phyloP scores from a whole-genome alignment of 2,888 invertebrate species.

The Mamestra brassicae region DNA sequence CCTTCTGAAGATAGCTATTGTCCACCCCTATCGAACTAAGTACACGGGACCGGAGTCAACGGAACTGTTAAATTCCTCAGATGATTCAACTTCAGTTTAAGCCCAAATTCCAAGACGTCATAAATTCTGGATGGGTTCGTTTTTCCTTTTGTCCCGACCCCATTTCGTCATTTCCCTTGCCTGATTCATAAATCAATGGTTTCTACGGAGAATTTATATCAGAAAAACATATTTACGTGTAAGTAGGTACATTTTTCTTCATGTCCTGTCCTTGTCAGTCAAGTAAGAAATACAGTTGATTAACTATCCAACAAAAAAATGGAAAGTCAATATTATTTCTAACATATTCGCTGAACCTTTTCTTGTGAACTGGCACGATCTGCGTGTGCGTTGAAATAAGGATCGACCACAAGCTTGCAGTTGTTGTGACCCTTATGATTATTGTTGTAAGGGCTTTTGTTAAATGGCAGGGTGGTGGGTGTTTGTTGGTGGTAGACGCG shows the following conservation, averaged over 20 bases:
- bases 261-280: constrained; percentile 10
- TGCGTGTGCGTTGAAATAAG: constrained; percentile 64
- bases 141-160: constrained; percentile 3
- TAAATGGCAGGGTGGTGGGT: not conserved
- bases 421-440: constrained; percentile 22
- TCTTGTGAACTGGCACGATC: constrained; percentile 63
- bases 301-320: constrained; percentile 41
- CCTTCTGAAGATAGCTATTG: no score
- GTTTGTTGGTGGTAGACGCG: constrained; percentile 68
- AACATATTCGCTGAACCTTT: constrained; percentile 64
- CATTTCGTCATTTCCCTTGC: constrained; percentile 3
- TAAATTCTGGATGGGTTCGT: not conserved
- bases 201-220: not conserved
- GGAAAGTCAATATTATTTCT: constrained; percentile 60
- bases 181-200: not conserved
- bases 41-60: not conserved
- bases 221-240: constrained; percentile 6
- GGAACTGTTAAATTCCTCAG: not conserved
- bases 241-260: not conserved
- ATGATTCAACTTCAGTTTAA: constrained; percentile 29
- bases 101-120: not conserved
- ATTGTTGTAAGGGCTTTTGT: constrained; percentile 24
- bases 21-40: not conserved
- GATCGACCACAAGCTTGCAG: constrained; percentile 37
- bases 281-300: constrained; percentile 42